phyloP scores from a whole-genome alignment of 2,888 invertebrate species.

The Diaprepes abbreviatus region DNA sequence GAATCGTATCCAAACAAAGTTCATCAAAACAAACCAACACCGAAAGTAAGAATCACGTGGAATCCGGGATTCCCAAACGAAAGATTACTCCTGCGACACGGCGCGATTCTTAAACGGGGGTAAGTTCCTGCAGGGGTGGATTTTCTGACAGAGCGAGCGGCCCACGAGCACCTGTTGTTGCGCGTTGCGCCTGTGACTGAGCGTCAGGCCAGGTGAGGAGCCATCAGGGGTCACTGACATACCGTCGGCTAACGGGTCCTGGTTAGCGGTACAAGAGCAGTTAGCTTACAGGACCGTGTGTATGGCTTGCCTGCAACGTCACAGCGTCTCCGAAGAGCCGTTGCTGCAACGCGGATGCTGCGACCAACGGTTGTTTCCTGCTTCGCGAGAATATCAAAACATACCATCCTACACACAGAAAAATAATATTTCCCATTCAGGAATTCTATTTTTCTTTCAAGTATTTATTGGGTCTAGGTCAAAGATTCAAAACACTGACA shows the following conservation, averaged over 20 bases:
- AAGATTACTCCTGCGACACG: conserved; percentile 17
- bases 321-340: conserved; percentile 42
- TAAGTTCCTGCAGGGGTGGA: conserved; percentile 21
- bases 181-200: conserved; percentile 66
- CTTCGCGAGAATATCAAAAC: conserved; percentile 26
- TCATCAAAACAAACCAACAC: conserved; percentile 27
- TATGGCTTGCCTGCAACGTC: conserved; percentile 56
- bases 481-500: too few relatives aligned
- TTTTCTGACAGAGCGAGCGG: conserved; percentile 29
- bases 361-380: conserved; percentile 47
- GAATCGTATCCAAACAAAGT: conserved; percentile 22
- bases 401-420: background rate
- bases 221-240: conserved; percentile 67
- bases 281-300: conserved; percentile 68
- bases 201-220: conserved; percentile 66
- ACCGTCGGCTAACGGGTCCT: conserved; percentile 65
- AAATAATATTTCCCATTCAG: background rate
- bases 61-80: conserved; percentile 17
- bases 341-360: conserved; percentile 49
- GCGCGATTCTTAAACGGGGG: conserved; percentile 8
- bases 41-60: conserved; percentile 21
- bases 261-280: conserved; percentile 68
- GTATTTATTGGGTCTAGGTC: too few relatives aligned
- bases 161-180: conserved; percentile 66
- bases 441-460: too few relatives aligned